These are phyloP conservation scores for Zaprionus ornatus DNA, from an alignment of 1,140 invertebrate genomes.

Conservation along the genomic window DNA sequence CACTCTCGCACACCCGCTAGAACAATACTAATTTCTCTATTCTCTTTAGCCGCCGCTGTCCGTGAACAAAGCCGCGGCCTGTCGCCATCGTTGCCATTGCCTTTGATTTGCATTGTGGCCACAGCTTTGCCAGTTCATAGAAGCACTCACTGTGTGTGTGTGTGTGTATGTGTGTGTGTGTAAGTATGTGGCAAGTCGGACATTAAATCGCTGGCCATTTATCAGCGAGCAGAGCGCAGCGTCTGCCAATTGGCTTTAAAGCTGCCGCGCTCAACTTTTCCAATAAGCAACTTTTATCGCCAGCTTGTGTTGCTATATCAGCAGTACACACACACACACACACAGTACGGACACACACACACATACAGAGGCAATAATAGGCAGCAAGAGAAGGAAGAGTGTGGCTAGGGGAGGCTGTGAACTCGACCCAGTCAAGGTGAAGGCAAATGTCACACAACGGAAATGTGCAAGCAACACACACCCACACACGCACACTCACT, in stretches of 20 bases:
- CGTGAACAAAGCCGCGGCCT: slow-evolving; percentile 14
- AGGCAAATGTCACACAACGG: slow-evolving; percentile 52
- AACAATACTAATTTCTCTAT: slow-evolving; percentile 44
- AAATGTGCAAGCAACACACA: slow-evolving; percentile 39
- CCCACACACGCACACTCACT: background rate
- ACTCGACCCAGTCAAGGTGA: slow-evolving; percentile 49
- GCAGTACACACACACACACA: slow-evolving; percentile 15
- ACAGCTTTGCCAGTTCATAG: slow-evolving; percentile 16
- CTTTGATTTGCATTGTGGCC: slow-evolving; percentile 46
- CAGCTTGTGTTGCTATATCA: slow-evolving; percentile 46
- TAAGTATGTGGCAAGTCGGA: slow-evolving; percentile 13
- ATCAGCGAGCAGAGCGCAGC: slow-evolving; percentile 13
- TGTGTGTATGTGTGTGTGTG: slow-evolving; percentile 12
- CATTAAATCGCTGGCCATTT: slow-evolving; percentile 48
- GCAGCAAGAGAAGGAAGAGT: background rate
- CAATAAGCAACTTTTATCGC: slow-evolving; percentile 56
- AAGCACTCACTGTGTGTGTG: background rate
- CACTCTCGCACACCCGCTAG: background rate
- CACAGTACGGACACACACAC: background rate
- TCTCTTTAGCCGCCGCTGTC: slow-evolving; percentile 5
- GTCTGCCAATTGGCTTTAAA: slow-evolving; percentile 49
- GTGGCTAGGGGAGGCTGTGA: slow-evolving; percentile 12
- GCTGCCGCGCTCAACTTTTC: slow-evolving; percentile 45
- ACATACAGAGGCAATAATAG: background rate
- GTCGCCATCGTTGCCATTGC: slow-evolving; percentile 11